Evolutionary conservation across 2,888 invertebrate genomes (phyloP).

Genomic region (Gari tellinella): DNA sequence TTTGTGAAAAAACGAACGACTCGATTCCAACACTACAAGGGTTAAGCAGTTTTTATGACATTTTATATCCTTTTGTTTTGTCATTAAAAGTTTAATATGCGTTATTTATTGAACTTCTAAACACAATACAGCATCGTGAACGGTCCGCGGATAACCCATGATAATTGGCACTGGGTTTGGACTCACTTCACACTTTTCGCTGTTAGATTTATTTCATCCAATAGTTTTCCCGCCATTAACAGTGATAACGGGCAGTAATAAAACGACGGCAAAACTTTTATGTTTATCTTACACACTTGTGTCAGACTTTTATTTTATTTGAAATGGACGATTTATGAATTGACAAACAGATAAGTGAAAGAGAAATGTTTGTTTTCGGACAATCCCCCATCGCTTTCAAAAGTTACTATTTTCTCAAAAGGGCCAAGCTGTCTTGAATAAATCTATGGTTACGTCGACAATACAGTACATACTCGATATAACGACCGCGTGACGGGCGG

Average conservation of each 20-base stretch:
- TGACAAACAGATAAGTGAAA: conserved; percentile 61
- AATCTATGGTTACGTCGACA: conserved; percentile 3
- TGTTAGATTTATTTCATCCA: conserved; percentile 44
- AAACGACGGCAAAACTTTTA: conserved; percentile 33
- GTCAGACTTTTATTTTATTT: conserved; percentile 60
- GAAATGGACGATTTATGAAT: conserved; percentile 66
- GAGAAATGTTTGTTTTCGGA: conserved; percentile 52
- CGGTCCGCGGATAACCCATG: no score
- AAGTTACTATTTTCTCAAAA: conserved; percentile 47
- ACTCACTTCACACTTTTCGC: conserved; percentile 55
- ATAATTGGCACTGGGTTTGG: conserved; percentile 13
- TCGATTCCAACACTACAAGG: no score
- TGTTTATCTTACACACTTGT: conserved; percentile 55
- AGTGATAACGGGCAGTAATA: conserved; percentile 49
- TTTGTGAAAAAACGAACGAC: no score
- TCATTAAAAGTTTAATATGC: conserved; percentile 1
- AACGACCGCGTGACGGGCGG: no score
- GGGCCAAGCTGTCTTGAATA: conserved; percentile 9
- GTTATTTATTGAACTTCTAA: no score
- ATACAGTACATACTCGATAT: no score
- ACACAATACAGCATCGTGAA: no score
- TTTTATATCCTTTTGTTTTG: conserved; percentile 6
- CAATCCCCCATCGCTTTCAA: conserved; percentile 36
- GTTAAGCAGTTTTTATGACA: no score
- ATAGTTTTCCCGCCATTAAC: conserved; percentile 48